Evolutionary conservation across 2,797 vertebrate species (phyloP).

Genomic region (Cyprinodon diabolis): DNA sequence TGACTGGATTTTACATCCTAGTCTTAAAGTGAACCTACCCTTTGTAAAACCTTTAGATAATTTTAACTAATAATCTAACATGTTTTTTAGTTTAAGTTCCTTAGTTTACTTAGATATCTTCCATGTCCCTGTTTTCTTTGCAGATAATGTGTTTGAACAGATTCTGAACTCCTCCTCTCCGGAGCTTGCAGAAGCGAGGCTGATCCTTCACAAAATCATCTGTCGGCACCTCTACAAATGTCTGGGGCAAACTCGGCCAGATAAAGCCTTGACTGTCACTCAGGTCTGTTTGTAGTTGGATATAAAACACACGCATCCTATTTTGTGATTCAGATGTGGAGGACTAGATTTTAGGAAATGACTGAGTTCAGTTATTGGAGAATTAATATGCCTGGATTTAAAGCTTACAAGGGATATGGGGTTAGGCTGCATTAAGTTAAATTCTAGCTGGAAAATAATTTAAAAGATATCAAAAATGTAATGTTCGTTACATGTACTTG

Average conservation of each 20-base stretch:
- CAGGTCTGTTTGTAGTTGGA: slow-evolving; percentile 72
- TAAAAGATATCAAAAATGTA: background rate
- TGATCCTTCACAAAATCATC: slow-evolving; percentile 86
- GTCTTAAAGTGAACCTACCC: background rate
- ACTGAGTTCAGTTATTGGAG: background rate
- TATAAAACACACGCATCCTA: background rate
- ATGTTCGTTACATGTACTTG: background rate
- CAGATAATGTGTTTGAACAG: slow-evolving; percentile 90
- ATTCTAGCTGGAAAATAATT: background rate
- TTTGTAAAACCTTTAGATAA: background rate
- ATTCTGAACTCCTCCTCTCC: slow-evolving; percentile 86
- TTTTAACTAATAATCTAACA: background rate
- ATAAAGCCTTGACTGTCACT: slow-evolving; percentile 36
- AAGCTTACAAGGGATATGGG: background rate
- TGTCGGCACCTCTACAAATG: slow-evolving; percentile 88
- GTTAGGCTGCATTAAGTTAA: background rate
- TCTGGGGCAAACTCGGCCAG: slow-evolving; percentile 87
- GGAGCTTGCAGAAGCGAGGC: slow-evolving; percentile 79
- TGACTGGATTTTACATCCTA: background rate
- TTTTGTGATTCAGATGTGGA: background rate
- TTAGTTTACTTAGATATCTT: background rate
- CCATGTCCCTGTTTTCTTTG: slow-evolving; percentile 28
- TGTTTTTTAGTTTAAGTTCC: background rate
- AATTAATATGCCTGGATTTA: background rate
- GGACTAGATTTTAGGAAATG: background rate